Conservation (phyloP, 2,888 invertebrate species). For the Drosophila anomelani region DNA sequence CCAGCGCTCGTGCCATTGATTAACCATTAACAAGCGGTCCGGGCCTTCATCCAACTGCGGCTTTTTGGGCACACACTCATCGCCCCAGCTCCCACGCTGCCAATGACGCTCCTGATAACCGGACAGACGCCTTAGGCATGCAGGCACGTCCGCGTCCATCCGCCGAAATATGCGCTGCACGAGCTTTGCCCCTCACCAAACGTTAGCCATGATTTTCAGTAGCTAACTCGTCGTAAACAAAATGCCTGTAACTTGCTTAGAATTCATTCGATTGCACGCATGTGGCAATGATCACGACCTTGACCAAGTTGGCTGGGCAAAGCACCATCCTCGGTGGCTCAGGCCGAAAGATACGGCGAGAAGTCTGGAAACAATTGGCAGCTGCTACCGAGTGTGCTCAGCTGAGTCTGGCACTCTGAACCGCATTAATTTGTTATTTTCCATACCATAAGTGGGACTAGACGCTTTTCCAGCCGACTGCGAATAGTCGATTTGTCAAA, state of each 20-base stretch:
- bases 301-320: constrained; percentile 49
- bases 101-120: constrained; percentile 45
- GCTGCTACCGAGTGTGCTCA: constrained; percentile 10
- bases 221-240: constrained; percentile 17
- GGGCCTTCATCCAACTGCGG: constrained; percentile 31
- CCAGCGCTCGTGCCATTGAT: constrained; percentile 67
- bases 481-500: background rate
- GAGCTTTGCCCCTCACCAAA: constrained; percentile 10
- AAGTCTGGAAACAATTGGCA: constrained; percentile 30
- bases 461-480: background rate
- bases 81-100: constrained; percentile 30
- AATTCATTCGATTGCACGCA: constrained; percentile 40
- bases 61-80: constrained; percentile 14
- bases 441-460: constrained; percentile 4
- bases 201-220: constrained; percentile 11
- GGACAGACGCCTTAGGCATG: constrained; percentile 31
- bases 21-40: constrained; percentile 34
- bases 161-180: constrained; percentile 28
- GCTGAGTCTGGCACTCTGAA: constrained; percentile 3
- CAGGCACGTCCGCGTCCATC: constrained; percentile 59
- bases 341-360: constrained; percentile 3
- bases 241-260: constrained; percentile 30
- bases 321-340: constrained; percentile 3
- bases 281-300: constrained; percentile 44
- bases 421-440: constrained; percentile 7